These are phyloP conservation scores for Acanthaster planci DNA, from an alignment of 35 echinoderm and acorn worm genomes.

Conservation along the genomic window DNA sequence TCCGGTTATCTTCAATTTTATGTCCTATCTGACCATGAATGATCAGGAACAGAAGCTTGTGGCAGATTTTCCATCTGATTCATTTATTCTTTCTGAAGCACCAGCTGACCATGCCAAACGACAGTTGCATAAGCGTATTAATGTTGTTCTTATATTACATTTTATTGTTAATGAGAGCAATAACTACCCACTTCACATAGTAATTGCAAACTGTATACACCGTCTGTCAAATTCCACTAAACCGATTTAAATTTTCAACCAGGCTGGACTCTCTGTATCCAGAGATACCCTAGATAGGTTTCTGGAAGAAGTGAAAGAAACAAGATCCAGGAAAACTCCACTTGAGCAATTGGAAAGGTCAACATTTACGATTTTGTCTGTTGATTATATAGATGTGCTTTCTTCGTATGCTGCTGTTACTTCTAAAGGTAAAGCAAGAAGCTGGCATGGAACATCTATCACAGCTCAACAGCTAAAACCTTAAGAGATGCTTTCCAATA, in stretches of 20 bases:
- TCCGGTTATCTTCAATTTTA: slow-evolving; percentile 11
- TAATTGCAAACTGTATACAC: slow-evolving; percentile 37
- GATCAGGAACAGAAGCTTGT: not conserved
- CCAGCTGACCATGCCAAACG: not conserved
- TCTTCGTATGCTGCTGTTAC: slow-evolving; percentile 40
- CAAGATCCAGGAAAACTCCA: not conserved
- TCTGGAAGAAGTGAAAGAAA: slow-evolving; percentile 23
- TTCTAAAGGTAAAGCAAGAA: slow-evolving; percentile 39
- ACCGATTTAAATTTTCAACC: slow-evolving; percentile 35
- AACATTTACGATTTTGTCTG: slow-evolving; percentile 17
- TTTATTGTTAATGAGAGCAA: slow-evolving; percentile 42
- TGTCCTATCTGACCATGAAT: slow-evolving; percentile 9
- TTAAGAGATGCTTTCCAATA: slow-evolving; percentile 37
- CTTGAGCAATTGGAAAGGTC: slow-evolving; percentile 17
- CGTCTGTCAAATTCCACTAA: slow-evolving; percentile 55
- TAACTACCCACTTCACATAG: slow-evolving; percentile 48
- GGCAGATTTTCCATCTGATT: not conserved
- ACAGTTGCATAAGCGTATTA: slow-evolving; percentile 15
- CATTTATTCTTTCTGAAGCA: not conserved
- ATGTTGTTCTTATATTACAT: slow-evolving; percentile 34
- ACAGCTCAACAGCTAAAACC: slow-evolving; percentile 25
- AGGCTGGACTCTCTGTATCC: slow-evolving; percentile 35
- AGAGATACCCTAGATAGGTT: slow-evolving; percentile 34
- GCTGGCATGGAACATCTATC: not conserved
- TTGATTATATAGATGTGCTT: slow-evolving; percentile 63